Evolutionary conservation across 1,140 invertebrate species (phyloP).

Genomic region (Brachionus paranguensis): DNA sequence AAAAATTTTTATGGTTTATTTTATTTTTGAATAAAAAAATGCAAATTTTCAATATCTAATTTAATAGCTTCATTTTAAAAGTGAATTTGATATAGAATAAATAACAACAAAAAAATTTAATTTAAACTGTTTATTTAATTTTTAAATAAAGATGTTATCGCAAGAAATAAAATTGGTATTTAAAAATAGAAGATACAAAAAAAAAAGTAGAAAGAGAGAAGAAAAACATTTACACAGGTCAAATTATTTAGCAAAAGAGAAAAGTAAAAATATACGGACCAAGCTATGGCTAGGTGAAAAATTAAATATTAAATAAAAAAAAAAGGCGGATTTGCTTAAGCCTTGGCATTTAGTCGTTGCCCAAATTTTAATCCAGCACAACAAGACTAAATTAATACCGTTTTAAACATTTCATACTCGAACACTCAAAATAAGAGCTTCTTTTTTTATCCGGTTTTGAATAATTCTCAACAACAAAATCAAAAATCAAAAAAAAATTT

Average conservation of each 20-base stretch:
- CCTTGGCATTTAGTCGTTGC: not conserved
- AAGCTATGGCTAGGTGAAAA: not conserved
- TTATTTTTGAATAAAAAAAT: no score
- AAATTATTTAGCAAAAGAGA: not conserved
- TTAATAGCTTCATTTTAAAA: no score
- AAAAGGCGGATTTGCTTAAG: not conserved
- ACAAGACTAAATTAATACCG: not conserved
- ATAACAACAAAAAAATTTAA: not conserved
- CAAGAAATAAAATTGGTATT: not conserved
- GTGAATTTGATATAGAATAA: not conserved
- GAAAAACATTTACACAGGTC: not conserved
- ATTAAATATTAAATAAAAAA: not conserved
- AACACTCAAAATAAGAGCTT: not conserved
- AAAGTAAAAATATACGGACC: not conserved
- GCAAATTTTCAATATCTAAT: no score
- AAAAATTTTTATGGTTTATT: no score
- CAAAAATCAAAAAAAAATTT: not conserved
- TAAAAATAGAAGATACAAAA: not conserved
- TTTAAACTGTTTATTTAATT: not conserved
- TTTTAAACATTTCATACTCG: conserved; percentile 29
- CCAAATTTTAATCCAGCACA: not conserved
- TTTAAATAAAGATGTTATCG: not conserved
- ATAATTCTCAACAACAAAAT: not conserved
- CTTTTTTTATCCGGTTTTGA: conserved; percentile 2
- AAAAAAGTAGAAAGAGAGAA: not conserved